A percentile compares a stretch with the other conserved stretches of the same genome.
phyloP scores from a whole-genome alignment of 2,797 vertebrate genomes.

The Megaceryle alcyon region DNA sequence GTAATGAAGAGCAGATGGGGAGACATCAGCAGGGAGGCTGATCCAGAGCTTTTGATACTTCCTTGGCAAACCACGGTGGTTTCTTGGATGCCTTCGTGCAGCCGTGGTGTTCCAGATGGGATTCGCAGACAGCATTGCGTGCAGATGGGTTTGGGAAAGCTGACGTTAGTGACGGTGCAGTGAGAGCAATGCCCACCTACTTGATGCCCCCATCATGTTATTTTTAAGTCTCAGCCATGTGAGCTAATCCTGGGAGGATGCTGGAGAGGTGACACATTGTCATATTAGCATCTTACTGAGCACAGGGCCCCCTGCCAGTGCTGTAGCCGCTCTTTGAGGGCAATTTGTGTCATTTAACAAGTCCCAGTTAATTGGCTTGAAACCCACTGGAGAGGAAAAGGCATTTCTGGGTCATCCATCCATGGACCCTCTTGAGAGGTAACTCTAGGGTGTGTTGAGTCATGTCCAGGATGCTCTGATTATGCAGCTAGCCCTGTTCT shows the following conservation, averaged over 20 bases:
- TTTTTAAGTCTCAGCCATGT: not conserved
- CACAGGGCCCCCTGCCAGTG: rapidly evolving
- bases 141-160: not conserved
- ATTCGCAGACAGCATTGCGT: rapidly evolving
- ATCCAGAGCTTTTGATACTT: not conserved
- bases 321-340: not conserved
- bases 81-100: rapidly evolving
- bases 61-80: not conserved
- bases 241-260: not conserved
- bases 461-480: not conserved
- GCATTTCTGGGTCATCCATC: not conserved
- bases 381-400: not conserved
- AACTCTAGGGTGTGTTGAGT: not conserved
- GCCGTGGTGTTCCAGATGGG: rapidly evolving
- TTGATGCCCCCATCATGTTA: not conserved
- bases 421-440: not conserved
- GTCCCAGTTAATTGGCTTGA: not conserved
- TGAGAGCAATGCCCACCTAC: not conserved
- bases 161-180: rapidly evolving
- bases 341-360: not conserved
- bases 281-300: not conserved
- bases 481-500: not conserved
- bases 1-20: not conserved
- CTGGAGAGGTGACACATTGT: not conserved
- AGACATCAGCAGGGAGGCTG: not conserved